These are phyloP conservation scores for Pogona vitticeps DNA, from an alignment of 2,113 vertebrate genomes.

Conservation along the genomic window DNA sequence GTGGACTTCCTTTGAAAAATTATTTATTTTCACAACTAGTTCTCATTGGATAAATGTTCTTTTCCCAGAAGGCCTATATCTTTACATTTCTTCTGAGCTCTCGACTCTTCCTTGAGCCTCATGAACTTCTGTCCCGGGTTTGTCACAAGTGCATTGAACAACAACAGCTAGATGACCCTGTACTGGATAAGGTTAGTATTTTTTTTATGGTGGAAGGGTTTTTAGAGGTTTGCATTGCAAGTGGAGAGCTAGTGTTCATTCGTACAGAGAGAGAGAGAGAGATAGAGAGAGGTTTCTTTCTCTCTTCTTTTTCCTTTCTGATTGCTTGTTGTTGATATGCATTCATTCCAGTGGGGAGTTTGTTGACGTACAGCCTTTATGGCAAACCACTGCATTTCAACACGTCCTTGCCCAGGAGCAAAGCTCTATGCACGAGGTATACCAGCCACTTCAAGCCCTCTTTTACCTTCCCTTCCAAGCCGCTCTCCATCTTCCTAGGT, in stretches of 20 bases:
- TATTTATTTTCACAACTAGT: background rate
- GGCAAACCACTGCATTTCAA: conserved; percentile 32
- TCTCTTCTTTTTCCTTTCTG: background rate
- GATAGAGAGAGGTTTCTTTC: background rate
- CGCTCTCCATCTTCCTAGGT: conserved; percentile 53
- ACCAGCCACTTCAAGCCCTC: conserved; percentile 39
- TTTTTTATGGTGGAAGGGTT: background rate
- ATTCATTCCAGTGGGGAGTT: conserved; percentile 3
- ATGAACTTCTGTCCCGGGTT: conserved; percentile 87
- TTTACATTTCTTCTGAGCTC: conserved; percentile 93
- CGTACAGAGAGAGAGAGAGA: background rate
- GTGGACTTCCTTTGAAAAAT: fast-evolving
- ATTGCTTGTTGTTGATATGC: conserved; percentile 10
- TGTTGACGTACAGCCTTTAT: background rate
- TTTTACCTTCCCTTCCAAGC: conserved; percentile 48
- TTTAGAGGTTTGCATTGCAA: background rate
- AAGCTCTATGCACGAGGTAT: conserved; percentile 22
- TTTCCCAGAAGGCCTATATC: conserved; percentile 88
- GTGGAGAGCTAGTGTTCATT: background rate
- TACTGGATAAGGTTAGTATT: conserved; percentile 85
- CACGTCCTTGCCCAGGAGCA: conserved; percentile 15
- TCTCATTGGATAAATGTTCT: conserved; percentile 22
- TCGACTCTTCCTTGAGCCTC: conserved; percentile 89
- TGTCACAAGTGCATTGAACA: conserved; percentile 91
- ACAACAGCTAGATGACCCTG: conserved; percentile 87